Evolutionary conservation across 2,888 invertebrate genomes (phyloP), one percentile per base, ranked within the genome.

Genomic region (Gari tellinella): DNA sequence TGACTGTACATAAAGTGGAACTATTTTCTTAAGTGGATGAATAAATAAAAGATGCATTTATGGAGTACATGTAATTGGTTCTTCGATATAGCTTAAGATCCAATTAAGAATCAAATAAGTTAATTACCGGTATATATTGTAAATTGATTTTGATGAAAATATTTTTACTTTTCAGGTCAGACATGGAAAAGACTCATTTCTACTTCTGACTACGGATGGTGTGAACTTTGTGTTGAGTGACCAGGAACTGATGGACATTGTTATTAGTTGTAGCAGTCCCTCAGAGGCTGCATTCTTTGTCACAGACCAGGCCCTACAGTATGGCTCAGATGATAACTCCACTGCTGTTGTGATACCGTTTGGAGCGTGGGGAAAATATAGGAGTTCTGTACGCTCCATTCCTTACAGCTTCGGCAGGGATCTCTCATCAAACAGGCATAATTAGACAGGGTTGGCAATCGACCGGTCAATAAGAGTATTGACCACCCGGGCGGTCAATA

Each of bases 251-350:
- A 89, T 92, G 49, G 91, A 93, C 85, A 89, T 92, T 52, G 88
- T 93, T 21, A 89, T 90, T 62, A 90, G 89, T 64, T 92, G 92
- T 78, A 84, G 88, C 14, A 90, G 89, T 46, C 93, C 93, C 0
- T 72, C 87, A 25, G 92, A 92, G 60, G 93, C 93, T 15, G 93
- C 93, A 5, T 84, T 88, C 14, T 87, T 91, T 48, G 81, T 93
- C 2, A 91, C 92, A 2, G 93, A 93, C 78, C 92, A 93, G 86
- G 93, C 93, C 1, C 86, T 93, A 66, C 92, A 93, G 64, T 93
- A 92, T 86, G 93, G 93, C 5, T 92, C 93, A 2, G 93, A 93
- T 69, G 93, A 93, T 86, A 93, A 93, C 85, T 88, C 92, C 40
- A 93, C 93, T 2, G 92, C 92, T 25, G 78, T 93, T 15, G 90